Conservation (phyloP, 2,797 vertebrate genomes). For the Myoxocephalus aenaeus region DNA sequence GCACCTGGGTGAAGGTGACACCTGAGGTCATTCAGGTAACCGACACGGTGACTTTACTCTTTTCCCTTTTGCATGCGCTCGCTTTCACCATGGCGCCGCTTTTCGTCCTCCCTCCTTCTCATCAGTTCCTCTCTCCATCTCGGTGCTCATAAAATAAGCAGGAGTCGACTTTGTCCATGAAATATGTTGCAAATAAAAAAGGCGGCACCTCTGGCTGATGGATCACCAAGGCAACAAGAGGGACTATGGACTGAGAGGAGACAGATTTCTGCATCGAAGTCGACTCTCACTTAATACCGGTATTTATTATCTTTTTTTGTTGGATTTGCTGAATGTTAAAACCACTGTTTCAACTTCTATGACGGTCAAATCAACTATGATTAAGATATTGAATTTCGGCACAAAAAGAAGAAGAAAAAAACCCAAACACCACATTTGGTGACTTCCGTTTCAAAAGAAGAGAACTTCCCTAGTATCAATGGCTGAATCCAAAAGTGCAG, state of each 20-base stretch:
- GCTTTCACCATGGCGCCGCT: conserved; percentile 5
- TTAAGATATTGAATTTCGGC: too few species aligned
- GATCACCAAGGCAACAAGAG: conserved; percentile 38
- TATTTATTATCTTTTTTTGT: too few species aligned
- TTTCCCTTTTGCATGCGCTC: conserved; percentile 24
- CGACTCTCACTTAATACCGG: background rate
- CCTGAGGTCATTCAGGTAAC: conserved; percentile 57
- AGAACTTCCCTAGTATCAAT: too few species aligned
- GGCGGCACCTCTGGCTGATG: conserved; percentile 39
- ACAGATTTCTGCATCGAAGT: conserved; percentile 4
- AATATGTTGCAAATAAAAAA: conserved; percentile 52
- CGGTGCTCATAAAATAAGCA: conserved; percentile 11
- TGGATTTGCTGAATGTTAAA: too few species aligned
- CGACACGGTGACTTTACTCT: conserved; percentile 49
- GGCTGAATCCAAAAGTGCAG: too few species aligned
- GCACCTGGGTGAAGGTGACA: conserved; percentile 57
- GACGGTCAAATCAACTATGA: too few species aligned
- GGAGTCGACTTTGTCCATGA: conserved; percentile 32
- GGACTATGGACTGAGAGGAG: background rate
- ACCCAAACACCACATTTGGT: too few species aligned
- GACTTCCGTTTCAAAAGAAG: too few species aligned
- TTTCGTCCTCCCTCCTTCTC: conserved; percentile 11
- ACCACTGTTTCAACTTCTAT: too few species aligned
- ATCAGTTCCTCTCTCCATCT: conserved; percentile 6
- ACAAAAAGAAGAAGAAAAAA: too few species aligned